A percentile compares a stretch with the other conserved stretches of the same genome.
These are phyloP conservation scores for Rachycentron canadum DNA, from an alignment of 2,797 vertebrate species.

Conservation along the genomic window DNA sequence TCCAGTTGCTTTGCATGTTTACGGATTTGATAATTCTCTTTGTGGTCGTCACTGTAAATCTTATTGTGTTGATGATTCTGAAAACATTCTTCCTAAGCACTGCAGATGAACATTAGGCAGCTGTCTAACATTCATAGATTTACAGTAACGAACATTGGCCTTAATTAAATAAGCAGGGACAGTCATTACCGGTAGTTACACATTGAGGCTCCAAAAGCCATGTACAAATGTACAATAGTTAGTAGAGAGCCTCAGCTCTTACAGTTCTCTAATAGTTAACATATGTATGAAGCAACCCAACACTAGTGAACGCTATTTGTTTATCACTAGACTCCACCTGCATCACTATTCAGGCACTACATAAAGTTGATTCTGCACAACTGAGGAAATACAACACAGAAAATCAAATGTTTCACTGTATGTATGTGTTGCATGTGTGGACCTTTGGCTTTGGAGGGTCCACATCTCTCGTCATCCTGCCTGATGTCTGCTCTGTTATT, in stretches of 20 bases:
- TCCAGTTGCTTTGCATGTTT: background rate
- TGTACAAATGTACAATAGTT: no score
- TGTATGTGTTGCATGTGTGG: background rate
- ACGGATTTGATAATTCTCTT: background rate
- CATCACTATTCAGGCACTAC: no score
- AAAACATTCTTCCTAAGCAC: background rate
- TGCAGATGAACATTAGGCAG: background rate
- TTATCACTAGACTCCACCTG: no score
- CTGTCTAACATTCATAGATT: background rate
- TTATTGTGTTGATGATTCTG: background rate
- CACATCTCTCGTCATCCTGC: conserved; percentile 35
- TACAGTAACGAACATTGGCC: background rate
- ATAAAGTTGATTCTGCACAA: no score
- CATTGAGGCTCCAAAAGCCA: no score
- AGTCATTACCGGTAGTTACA: no score
- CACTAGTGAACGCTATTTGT: no score
- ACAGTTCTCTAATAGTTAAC: no score
- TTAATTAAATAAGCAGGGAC: background rate
- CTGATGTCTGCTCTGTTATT: background rate
- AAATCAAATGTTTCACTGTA: no score
- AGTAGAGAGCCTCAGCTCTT: no score
- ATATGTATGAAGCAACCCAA: no score
- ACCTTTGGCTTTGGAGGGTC: conserved; percentile 53
- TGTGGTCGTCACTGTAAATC: background rate
- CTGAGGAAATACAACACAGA: background rate